Conservation (phyloP, 2,113 vertebrate genomes). For the Climacteris rufus region DNA sequence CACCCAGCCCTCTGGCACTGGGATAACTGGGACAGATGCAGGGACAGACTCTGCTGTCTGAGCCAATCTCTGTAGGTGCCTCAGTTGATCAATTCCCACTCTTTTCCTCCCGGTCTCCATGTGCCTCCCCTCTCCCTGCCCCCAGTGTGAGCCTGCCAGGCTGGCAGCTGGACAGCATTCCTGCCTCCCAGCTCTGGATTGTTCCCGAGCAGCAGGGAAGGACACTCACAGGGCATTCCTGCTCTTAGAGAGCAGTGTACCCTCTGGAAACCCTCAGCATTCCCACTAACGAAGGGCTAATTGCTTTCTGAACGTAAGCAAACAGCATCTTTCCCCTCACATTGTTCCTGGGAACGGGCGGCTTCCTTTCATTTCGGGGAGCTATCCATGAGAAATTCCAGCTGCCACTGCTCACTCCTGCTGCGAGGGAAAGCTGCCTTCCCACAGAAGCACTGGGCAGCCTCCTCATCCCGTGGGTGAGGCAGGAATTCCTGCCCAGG, state of each 20-base stretch:
- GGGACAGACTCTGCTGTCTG: neutral
- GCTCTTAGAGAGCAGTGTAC: neutral
- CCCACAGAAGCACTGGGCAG: neutral
- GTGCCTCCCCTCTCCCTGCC: neutral
- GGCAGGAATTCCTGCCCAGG: neutral
- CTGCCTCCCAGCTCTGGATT: neutral
- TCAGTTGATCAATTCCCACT: neutral
- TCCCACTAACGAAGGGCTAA: neutral
- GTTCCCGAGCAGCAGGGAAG: slow-evolving; percentile 22
- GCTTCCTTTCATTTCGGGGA: neutral
- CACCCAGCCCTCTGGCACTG: neutral
- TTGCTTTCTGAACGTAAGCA: neutral
- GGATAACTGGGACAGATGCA: neutral
- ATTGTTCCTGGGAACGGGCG: neutral
- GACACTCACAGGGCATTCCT: neutral
- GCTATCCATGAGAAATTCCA: neutral
- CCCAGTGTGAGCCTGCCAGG: neutral
- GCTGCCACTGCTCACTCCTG: neutral
- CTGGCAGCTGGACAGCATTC: neutral
- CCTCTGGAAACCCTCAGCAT: neutral
- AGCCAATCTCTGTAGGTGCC: neutral
- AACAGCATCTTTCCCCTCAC: neutral
- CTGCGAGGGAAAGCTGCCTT: neutral
- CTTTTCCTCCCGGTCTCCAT: neutral
- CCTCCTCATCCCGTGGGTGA: rapidly evolving